Evolutionary conservation across 92 coral and sea anemone genomes (phyloP), one percentile per base, ranked within the genome.

Genomic region (Desmophyllum pertusum): DNA sequence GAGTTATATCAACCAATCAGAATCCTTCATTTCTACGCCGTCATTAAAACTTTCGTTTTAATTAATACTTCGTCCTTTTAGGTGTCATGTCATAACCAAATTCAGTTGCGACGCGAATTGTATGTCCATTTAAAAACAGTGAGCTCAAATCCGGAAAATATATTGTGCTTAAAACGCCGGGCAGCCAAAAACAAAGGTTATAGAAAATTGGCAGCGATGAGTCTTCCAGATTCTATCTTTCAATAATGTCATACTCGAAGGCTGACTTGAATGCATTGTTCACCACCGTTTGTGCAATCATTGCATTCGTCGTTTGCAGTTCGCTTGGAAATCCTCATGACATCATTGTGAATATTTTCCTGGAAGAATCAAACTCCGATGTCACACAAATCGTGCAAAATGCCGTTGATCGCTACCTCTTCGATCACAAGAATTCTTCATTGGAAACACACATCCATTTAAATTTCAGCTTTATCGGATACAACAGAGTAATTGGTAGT

Each of bases 81-180:
- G 70, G 36, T 77, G 81, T 77, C 38, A 62, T 53, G 64, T 46
- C n/a, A 19, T 39, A 39, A 77, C 17, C 17, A 37, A 75, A 51
- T 57, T 25, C 29, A 59, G 50, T 25, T 39, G 53, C 66, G 5
- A 59, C 15, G n/a, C 6, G 4, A 77, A 77, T 21, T 59, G 55
- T 77, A 3, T 14, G 30, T 38, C 35, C 6, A 29, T 27, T 62
- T 27, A 74, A 46, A 48, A 73, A 10, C 52, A 42, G 3, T 14
- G 27, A 27, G 78, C 29, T 25, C 11, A 51, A 48, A 74, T 15
- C 9, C 46, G 53, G n/a, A 30, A 18, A 27, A 9, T 25, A 14
- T 31, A 31, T 31, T 29, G n/a, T 65, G 4, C 13, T 18, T 23
- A 65, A 33, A 36, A 31, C 71, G 25, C 10, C 21, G 15, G 4